Conservation (phyloP, 2,888 invertebrate genomes). For the Tinea pellionella region DNA sequence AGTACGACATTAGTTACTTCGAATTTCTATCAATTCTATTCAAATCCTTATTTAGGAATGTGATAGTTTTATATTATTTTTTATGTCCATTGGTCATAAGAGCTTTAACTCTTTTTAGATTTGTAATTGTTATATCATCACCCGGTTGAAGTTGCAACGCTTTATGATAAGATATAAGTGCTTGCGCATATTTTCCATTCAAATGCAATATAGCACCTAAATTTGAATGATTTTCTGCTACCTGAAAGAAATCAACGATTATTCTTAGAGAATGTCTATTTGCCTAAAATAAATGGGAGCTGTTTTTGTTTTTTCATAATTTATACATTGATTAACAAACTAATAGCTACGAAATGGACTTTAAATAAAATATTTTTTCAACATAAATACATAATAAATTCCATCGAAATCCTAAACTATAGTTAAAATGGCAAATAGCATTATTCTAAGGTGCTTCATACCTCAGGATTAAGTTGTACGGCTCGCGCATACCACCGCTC, state of each 20-base stretch:
- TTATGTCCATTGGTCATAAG: constrained; percentile 40
- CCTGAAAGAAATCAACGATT: constrained; percentile 55
- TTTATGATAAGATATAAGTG: constrained; percentile 86
- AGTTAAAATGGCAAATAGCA: too few species aligned
- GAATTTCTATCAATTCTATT: too few species aligned
- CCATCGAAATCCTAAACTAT: too few species aligned
- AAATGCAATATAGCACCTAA: constrained; percentile 95
- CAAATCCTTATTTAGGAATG: too few species aligned
- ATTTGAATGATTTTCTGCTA: constrained; percentile 92
- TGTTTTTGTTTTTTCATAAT: too few species aligned
- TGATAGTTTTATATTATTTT: not conserved
- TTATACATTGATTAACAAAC: too few species aligned
- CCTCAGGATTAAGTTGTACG: constrained; percentile 71
- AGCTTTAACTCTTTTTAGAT: constrained; percentile 73
- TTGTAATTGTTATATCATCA: constrained; percentile 88
- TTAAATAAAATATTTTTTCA: too few species aligned
- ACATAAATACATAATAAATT: constrained; percentile 16
- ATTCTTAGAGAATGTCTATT: too few species aligned
- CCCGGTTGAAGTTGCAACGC: constrained; percentile 89
- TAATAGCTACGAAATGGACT: too few species aligned
- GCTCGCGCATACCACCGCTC: constrained; percentile 90
- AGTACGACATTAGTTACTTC: too few species aligned
- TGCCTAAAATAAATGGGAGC: too few species aligned
- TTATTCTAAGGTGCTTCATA: constrained; percentile 24
- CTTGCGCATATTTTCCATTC: constrained; percentile 89